These are phyloP conservation scores for Scomberomorus guttatus DNA, from an alignment of 2,797 vertebrate genomes.

Conservation along the genomic window DNA sequence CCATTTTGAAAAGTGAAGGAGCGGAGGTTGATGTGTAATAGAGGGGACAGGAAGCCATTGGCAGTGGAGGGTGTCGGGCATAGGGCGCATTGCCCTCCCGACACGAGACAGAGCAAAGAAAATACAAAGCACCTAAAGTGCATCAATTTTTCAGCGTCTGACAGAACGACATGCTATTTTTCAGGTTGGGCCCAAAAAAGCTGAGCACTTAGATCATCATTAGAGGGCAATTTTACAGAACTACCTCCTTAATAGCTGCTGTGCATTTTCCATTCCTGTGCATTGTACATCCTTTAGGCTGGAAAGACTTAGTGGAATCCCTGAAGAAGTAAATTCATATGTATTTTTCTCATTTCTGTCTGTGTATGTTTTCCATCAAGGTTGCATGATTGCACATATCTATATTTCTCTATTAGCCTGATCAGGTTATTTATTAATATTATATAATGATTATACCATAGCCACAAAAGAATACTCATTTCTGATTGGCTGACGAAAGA, in stretches of 20 bases:
- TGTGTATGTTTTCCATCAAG: not conserved
- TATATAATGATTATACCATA: too few species aligned
- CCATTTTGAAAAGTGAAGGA: constrained; percentile 34
- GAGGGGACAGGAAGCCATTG: constrained; percentile 50
- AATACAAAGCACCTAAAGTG: constrained; percentile 74
- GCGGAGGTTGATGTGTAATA: constrained; percentile 47
- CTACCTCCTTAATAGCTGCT: constrained; percentile 56
- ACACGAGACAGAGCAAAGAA: constrained; percentile 48
- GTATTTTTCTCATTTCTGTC: not conserved
- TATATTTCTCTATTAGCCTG: not conserved
- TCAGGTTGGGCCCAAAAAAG: constrained; percentile 49
- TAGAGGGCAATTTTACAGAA: constrained; percentile 73
- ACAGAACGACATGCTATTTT: constrained; percentile 52
- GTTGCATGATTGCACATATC: too few species aligned
- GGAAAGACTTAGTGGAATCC: constrained; percentile 9
- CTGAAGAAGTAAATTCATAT: constrained; percentile 18
- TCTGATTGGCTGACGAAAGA: too few species aligned
- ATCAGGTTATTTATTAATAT: not conserved
- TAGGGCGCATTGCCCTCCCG: constrained; percentile 48
- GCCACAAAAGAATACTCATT: too few species aligned
- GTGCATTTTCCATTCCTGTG: constrained; percentile 43
- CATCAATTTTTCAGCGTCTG: constrained; percentile 73
- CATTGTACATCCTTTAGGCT: not conserved
- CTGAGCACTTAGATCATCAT: constrained; percentile 79
- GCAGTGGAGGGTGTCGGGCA: constrained; percentile 43